Evolutionary conservation across 2,888 invertebrate species (phyloP), one percentile per base, ranked within the genome.

Genomic region (Scaptomyza flava): DNA sequence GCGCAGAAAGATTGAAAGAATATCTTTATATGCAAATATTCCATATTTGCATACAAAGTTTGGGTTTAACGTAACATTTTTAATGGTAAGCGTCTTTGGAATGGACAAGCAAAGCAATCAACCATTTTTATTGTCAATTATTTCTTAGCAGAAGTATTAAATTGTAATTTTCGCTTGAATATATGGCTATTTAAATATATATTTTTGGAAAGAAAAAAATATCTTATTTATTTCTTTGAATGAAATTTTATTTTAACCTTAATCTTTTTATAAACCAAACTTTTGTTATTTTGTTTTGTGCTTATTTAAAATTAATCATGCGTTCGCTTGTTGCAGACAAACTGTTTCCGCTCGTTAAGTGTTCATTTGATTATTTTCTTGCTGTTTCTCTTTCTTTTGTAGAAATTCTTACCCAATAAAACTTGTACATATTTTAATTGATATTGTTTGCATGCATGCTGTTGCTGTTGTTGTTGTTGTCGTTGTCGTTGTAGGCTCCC

Each of bases 381-480:
- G 27, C 30, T 23, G 43, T 17, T 31, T 51, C 38, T 34, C 53
- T 36, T 3, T n/a, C 12, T 43, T 47, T 51, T 58, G 60, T 77
- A 43, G 51, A 50, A 66, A 72, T 66, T 61, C 58, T 58, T 57
- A 45, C 61, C 50, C 57, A 77, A 74, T 58, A 77, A 67, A 74
- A 73, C 78, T 73, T 74, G 68, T 71, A 68, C 61, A 79, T 75
- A 79, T 79, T 66, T 74, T 74, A 74, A 74, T 74, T 74, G 78
- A 78, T 74, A 78, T 74, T 72, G 73, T 78, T 73, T 73, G 54
- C 72, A 72, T 71, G 77, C 65, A 54, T 65, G 51, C 52, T 52
- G 56, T 14, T 34, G 9, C 50, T 52, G 23, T 20, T 51, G 51
- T 56, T 52, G 48, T 14, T 34, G 12, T 50, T 52, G 17, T 27